These are phyloP conservation scores for Capra hircus DNA, from an alignment of 2,113 vertebrate species.

Conservation along the genomic window DNA sequence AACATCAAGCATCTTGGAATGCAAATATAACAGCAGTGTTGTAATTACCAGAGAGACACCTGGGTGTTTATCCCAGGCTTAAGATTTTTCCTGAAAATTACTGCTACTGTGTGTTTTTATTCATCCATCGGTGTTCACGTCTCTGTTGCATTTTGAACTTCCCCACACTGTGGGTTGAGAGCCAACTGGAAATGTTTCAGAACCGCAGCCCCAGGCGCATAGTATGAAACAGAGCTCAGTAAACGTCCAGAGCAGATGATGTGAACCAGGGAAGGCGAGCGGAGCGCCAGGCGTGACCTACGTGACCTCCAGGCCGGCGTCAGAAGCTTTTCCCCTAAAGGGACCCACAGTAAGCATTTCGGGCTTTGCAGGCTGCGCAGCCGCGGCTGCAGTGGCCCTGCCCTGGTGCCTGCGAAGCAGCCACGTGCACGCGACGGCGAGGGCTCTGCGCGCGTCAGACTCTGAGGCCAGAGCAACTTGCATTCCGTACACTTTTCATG, in stretches of 20 bases:
- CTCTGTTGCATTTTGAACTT: neutral
- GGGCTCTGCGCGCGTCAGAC: neutral
- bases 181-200: neutral
- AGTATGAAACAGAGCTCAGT: neutral
- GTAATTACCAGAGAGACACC: too few species aligned
- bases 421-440: fast-evolving
- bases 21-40: too few species aligned
- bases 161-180: neutral
- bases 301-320: fast-evolving
- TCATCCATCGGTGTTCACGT: neutral
- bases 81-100: too few species aligned
- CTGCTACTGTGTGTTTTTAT: neutral
- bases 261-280: neutral
- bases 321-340: too few species aligned
- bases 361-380: neutral
- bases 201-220: fast-evolving
- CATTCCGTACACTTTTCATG: too few species aligned
- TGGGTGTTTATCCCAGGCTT: too few species aligned
- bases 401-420: neutral
- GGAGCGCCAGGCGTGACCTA: fast-evolving
- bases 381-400: neutral
- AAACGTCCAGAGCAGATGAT: neutral
- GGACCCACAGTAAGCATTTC: fast-evolving
- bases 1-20: neutral
- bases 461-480: neutral